Base-by-base conservation (phyloP, 1,140 invertebrate species). In the Papilio glaucus region DNA sequence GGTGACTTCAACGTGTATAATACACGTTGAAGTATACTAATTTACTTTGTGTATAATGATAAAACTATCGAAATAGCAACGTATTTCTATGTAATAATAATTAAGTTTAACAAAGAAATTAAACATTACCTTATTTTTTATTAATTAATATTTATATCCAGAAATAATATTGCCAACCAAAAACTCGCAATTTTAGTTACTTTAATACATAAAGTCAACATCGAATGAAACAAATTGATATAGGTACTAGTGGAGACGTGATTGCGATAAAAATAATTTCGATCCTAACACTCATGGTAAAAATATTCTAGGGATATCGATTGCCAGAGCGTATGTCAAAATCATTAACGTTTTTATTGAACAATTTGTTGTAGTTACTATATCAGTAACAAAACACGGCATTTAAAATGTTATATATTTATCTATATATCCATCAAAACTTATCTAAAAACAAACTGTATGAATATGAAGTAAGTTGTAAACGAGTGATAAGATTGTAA, bases 401-500 rank as follows among this genome's bases (percentile, higher is more conserved):
- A 41, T 41, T 41, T 13, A 41, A 41, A 45, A 45, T 18, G 15
- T 21, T 9, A 10, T 49, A n/a, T n/a, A 24, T 26, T 42, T 42
- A 15, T 45, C 18, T 18, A 45, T 21, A n/a, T 45, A 8, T 49
- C 15, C 9, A 45, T 15, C 21, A 21, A 49, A 49, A 49, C 8
- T 9, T 10, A 57, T 24, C 21, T 5, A 26, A 57, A 6, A 53
- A 26, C 21, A 18, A 49, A 12, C 39, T n/a, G 12, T 13, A 13
- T 41, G n/a, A 57, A 57, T 2, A 13, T 3, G 24, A 57, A 4
- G 1, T 9, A 10, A 10, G 24, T 24, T 9, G 15, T 57, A 57
- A 12, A 45, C 21, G 9, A 57, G 10, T 10, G 62, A 65, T 65
- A 65, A 65, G 37, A 65, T 65, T 18, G 33, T 21, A 0, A 18